Evolutionary conservation across 1,140 invertebrate species (phyloP), one percentile per base, ranked within the genome.

Genomic region (Lysiphlebus fabarum): DNA sequence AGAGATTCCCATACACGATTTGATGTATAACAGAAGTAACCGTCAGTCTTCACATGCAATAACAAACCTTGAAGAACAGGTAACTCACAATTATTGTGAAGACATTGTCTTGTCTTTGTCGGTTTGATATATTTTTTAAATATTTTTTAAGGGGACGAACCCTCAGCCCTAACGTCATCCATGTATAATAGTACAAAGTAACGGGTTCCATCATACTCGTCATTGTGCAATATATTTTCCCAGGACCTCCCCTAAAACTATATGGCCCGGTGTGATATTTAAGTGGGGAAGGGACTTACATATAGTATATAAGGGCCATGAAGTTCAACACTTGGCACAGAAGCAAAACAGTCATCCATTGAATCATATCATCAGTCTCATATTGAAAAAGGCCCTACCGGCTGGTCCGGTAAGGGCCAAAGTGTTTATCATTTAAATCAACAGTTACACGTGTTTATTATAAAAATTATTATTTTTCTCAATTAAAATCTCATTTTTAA

Each of bases 191-290:
- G 45, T 8, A 37, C 14, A 17, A 45, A 53, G 40, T 47, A 36
- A 43, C 14, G 51, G 12, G 58, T 58, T 58, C 51, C 38, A 10
- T 10, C 41, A 43, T 38, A 58, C 47, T 58, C 62, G 54, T 64
- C 66, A 70, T 75, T 73, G 71, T 72, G 54, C 41, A 41, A 36
- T 55, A 66, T 67, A 72, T 73, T 75, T 75, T 75, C 73, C 73
- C 73, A 75, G 67, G 69, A 67, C 63, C 65, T 65, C 64, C 65
- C 61, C 58, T 64, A 60, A 26, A 42, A 41, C 34, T 49, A 14
- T 64, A 57, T 66, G 62, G 54, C 59, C 55, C 42, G n/a, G 37
- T 12, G 17, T 6, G 17, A 14, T 40, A 54, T 43, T 51, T 37
- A 40, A 12, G 26, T 37, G 33, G 5, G 17, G 38, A 34, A 40